Evolutionary conservation across 2,888 invertebrate genomes (phyloP), one percentile per base, ranked within the genome.

Genomic region (Muschampia plurimacula): DNA sequence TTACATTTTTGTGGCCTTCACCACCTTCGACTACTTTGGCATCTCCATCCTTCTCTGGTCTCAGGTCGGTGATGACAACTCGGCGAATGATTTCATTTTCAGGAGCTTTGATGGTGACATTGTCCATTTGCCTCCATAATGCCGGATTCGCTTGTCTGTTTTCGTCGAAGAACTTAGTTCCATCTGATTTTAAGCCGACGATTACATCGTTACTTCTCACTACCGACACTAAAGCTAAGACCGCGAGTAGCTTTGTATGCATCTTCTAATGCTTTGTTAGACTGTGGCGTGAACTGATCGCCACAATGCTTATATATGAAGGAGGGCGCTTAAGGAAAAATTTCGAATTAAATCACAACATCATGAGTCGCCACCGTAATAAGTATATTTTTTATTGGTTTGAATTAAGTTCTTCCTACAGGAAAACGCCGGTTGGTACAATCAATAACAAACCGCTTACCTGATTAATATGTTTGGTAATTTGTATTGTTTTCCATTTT

Each of bases 361-460:
- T 79, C 78, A 80, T 81, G 81, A 83, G 81, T 86, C 83, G 84
- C 76, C 78, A 80, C 81, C 81, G 82, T 83, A 82, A 81, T 85
- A 81, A 78, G 77, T 77, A 75, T 79, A 84, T 86, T 85, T 84
- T 88, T 84, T 88, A 85, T 83, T 85, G 81, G 78, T 82, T 83
- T 83, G 80, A 82, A 82, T 83, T 77, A 82, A 83, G 79, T 80
- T 80, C 85, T 89, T 90, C 91, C 90, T 90, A 82, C 84, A 91
- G 92, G 92, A 91, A 93, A 92, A 89, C 74, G 77, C 79, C 72
- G 67, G 77, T 67, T 12, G 68, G 69, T 84, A 85, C 81, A 83
- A 79, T 83, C 84, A 78, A 74, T 76, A 76, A 77, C 75, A 82
- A 72, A 81, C 78, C 22, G 68, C 62, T 55, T 44, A 68, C 36